Base-by-base conservation (phyloP, 2,888 invertebrate genomes). In the Notocelia uddmanniana region DNA sequence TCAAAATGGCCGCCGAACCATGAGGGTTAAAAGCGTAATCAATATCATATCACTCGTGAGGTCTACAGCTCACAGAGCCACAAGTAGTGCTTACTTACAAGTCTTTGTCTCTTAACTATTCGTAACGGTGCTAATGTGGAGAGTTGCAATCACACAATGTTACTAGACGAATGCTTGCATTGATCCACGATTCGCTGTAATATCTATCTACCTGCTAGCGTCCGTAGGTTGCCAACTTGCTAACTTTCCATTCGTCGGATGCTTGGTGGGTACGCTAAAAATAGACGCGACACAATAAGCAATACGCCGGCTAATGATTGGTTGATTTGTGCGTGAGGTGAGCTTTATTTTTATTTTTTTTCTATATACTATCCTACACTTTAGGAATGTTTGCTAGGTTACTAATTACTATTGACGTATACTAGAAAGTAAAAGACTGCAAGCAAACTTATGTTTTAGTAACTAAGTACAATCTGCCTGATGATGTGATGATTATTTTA, bases 221-320 rank as follows among this genome's bases (percentile, higher is more conserved):
- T 83, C 80, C 81, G 83, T 83, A 85, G 82, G 84, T 88, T 89
- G 88, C 89, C 88, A 89, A 86, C 85, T 86, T 87, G 88, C 86
- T 88, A 86, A 89, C 91, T 91, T 92, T 92, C 91, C 90, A 91
- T 88, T 91, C 86, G 88, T 83, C 81, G 85, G 84, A 83, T 84
- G 84, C 83, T 68, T 69, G 81, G 78, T 85, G 83, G 79, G 79
- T 84, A 81, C 78, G 87, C 89, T 91, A 89, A 88, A 91, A 90
- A 91, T 91, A 91, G 86, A 85, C 81, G 78, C 83, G 81, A 88
- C 74, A 75, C 85, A 86, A 86, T 88, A 85, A 85, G 83, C 83
- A 84, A 80, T 79, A 82, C 84, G 85, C 87, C 85, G 82, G 82
- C 83, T 82, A 86, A 85, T 84, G 81, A 85, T 86, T 84, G 79